phyloP scores from a whole-genome alignment of 2,888 invertebrate species.

The Sympetrum striolatum region DNA sequence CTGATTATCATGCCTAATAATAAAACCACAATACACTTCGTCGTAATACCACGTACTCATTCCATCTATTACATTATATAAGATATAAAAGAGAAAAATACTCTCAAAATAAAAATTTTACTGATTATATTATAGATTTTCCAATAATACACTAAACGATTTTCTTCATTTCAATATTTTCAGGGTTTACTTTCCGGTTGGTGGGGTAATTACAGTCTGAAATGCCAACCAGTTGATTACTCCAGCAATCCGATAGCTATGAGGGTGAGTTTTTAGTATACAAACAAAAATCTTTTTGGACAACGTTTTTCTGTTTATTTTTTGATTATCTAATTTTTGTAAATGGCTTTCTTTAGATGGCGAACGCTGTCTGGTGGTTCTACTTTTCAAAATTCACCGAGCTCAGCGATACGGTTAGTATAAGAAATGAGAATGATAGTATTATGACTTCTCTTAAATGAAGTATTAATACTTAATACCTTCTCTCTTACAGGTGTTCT shows the following conservation, averaged over 20 bases:
- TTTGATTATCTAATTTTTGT: not conserved
- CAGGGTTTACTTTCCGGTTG: conserved; percentile 35
- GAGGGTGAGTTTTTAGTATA: not conserved
- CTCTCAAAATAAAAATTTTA: too few relatives aligned
- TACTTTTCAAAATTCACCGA: conserved; percentile 59
- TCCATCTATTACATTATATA: too few relatives aligned
- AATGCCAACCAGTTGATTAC: conserved; percentile 25
- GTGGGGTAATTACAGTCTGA: conserved; percentile 24
- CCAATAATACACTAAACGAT: too few relatives aligned
- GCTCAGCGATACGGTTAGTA: conserved; percentile 57
- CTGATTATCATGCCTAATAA: too few relatives aligned
- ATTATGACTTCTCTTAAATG: not conserved
- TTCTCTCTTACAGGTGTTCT: not conserved
- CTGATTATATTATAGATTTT: too few relatives aligned
- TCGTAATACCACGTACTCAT: too few relatives aligned
- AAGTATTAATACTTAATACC: too few relatives aligned
- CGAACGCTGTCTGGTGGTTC: conserved; percentile 56
- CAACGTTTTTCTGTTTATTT: not conserved
- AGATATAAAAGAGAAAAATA: too few relatives aligned
- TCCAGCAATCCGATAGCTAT: conserved; percentile 19
- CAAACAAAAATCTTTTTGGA: not conserved
- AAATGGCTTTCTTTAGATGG: not conserved
- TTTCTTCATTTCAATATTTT: not conserved
- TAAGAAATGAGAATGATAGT: not conserved
- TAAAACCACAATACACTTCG: too few relatives aligned